A percentile compares a stretch with the other conserved stretches of the same genome.
Conservation (phyloP, 2,113 vertebrate species). For the Heterotilapia buettikoferi region DNA sequence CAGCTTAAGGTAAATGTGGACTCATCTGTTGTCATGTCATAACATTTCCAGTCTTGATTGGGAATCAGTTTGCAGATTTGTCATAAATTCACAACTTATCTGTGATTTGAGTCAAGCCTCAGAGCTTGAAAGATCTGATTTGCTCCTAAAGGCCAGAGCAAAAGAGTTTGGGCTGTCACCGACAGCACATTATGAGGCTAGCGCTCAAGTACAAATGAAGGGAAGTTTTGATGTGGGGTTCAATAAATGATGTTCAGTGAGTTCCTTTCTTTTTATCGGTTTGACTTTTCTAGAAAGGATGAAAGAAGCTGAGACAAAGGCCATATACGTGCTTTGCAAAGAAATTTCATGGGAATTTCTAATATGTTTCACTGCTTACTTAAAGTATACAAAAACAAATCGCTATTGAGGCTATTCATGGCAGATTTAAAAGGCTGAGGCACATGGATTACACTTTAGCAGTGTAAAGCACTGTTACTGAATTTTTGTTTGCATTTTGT, state of each 20-base stretch:
- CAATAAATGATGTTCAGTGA: neutral
- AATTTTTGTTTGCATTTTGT: neutral
- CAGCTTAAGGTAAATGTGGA: conserved; percentile 43
- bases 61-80: neutral
- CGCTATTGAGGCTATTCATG: neutral
- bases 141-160: neutral
- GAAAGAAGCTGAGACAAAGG: neutral
- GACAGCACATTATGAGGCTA: neutral
- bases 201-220: neutral
- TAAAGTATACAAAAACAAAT: neutral
- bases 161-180: neutral
- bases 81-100: neutral
- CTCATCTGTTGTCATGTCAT: neutral
- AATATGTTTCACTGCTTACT: neutral
- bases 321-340: neutral
- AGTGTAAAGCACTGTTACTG: neutral
- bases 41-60: neutral
- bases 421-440: neutral
- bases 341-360: neutral
- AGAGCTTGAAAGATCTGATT: neutral
- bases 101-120: neutral
- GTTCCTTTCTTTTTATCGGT: neutral
- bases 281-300: neutral
- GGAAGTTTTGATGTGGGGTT: neutral
- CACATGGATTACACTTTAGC: neutral